Evolutionary conservation across 1,140 invertebrate species (phyloP).

Genomic region (fruit fly (Drosophila melanogaster)): DNA sequence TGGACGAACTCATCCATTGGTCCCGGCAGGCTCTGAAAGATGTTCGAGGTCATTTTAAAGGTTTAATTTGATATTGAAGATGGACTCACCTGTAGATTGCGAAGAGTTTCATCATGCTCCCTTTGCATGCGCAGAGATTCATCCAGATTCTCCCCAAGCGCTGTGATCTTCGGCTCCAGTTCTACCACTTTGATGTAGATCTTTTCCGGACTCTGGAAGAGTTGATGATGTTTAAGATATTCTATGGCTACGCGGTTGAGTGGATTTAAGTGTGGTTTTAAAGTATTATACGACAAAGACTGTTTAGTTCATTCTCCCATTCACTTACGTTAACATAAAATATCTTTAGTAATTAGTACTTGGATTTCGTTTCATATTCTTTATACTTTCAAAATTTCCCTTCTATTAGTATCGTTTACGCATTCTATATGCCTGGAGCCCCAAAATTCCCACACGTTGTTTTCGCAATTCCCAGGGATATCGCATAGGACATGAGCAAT

Average conservation of each 20-base stretch:
- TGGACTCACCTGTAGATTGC: constrained; percentile 90
- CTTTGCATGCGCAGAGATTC: constrained; percentile 91
- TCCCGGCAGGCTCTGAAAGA: constrained; percentile 92
- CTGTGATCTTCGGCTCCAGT: constrained; percentile 92
- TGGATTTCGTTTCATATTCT: too few species aligned
- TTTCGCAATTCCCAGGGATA: constrained; percentile 2
- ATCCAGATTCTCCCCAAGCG: constrained; percentile 90
- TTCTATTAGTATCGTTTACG: neutral
- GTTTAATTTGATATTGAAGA: neutral
- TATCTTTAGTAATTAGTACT: too few species aligned
- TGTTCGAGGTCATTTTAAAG: too few species aligned
- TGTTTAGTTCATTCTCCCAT: too few species aligned
- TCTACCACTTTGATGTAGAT: constrained; percentile 94
- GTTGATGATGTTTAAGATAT: constrained; percentile 10
- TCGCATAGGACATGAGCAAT: neutral
- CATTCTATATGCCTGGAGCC: neutral
- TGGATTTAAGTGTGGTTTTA: too few species aligned
- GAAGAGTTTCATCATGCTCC: constrained; percentile 93
- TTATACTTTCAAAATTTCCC: too few species aligned
- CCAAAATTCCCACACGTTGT: neutral
- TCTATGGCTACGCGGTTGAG: neutral
- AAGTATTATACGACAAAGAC: too few species aligned
- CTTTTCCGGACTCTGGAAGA: constrained; percentile 91
- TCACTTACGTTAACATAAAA: too few species aligned
- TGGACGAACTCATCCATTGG: constrained; percentile 95